A percentile compares a stretch with the other conserved stretches of the same genome.
Evolutionary conservation across 2,113 vertebrate genomes (phyloP).

Genomic region (Pseudorectes ferrugineus): DNA sequence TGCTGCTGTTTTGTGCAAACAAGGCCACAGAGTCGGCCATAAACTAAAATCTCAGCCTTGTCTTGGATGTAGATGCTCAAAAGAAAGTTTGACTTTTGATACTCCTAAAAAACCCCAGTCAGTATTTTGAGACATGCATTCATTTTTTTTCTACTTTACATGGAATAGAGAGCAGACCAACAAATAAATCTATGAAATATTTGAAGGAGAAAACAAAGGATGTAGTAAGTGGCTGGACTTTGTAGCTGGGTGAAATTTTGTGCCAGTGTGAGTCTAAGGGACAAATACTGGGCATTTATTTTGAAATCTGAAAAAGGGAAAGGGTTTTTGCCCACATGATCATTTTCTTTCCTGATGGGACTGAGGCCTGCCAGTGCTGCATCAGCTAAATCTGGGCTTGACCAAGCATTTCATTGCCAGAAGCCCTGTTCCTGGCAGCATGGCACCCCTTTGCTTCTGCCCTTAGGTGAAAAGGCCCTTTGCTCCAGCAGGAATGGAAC

Average conservation of each 20-base stretch:
- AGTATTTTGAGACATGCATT: neutral
- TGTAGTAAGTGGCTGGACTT: neutral
- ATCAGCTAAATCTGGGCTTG: neutral
- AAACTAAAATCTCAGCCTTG: neutral
- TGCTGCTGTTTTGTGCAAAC: neutral
- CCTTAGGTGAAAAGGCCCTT: neutral
- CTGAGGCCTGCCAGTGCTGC: neutral
- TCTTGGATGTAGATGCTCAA: neutral
- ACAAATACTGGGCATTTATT: neutral
- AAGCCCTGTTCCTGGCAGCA: neutral
- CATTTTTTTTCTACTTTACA: neutral
- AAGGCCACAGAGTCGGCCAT: neutral
- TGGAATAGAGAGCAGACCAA: neutral
- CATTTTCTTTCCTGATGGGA: neutral
- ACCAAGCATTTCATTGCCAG: neutral
- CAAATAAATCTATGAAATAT: neutral
- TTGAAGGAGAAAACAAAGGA: neutral
- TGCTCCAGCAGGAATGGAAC: neutral
- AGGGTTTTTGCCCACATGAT: neutral
- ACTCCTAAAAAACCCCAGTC: neutral
- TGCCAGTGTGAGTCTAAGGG: neutral
- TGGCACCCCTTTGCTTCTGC: rapidly evolving
- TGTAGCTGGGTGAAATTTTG: neutral
- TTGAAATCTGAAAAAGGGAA: neutral
- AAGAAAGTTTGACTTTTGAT: neutral